These are phyloP conservation scores for Carcharodon carcharias DNA, from an alignment of 2,797 vertebrate species.

Conservation along the genomic window DNA sequence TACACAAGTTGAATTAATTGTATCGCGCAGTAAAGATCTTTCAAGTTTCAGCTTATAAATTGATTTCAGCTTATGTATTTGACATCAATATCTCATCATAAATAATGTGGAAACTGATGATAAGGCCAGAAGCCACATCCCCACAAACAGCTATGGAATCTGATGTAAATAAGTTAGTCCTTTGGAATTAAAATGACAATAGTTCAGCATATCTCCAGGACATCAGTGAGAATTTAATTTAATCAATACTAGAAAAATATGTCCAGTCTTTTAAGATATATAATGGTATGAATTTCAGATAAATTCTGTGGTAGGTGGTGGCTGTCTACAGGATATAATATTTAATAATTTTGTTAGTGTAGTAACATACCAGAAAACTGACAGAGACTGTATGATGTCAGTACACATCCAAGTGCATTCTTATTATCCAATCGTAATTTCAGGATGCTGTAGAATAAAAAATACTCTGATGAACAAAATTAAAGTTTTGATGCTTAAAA, in stretches of 20 bases:
- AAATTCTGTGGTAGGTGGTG: not conserved
- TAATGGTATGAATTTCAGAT: not conserved
- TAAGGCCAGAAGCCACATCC: not conserved
- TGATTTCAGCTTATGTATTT: not conserved
- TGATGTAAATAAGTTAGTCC: not conserved
- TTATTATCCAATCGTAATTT: not conserved
- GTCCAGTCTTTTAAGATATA: not conserved
- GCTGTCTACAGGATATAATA: not conserved
- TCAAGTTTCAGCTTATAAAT: not conserved
- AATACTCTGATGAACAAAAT: not conserved
- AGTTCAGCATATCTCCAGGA: too few relatives aligned
- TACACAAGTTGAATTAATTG: not conserved
- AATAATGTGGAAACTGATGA: not conserved
- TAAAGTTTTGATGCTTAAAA: not conserved
- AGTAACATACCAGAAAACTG: not conserved
- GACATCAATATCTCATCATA: not conserved
- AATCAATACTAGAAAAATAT: not conserved
- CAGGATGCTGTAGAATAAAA: not conserved
- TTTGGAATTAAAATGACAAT: not conserved
- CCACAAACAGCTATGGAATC: not conserved
- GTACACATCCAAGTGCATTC: not conserved
- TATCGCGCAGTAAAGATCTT: not conserved
- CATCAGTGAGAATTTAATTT: too few relatives aligned
- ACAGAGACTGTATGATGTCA: not conserved
- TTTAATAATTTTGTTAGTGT: not conserved